These are phyloP conservation scores for Ectropis grisescens DNA, from an alignment of 1,140 invertebrate species.

Conservation along the genomic window DNA sequence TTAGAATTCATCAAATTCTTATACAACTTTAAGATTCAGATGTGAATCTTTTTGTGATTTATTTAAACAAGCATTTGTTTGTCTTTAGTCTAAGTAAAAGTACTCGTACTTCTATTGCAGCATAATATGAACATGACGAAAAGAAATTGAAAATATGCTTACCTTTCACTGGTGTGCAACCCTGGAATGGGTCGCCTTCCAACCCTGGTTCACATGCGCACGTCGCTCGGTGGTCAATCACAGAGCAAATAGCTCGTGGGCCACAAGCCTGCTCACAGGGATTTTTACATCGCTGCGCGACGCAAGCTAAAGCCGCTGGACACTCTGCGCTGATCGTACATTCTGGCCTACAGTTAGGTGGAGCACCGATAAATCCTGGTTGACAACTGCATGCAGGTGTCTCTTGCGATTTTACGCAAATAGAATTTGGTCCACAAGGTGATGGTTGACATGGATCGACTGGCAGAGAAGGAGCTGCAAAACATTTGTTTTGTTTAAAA, in stretches of 20 bases:
- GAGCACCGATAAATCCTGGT: slow-evolving; percentile 80
- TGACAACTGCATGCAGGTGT: slow-evolving; percentile 85
- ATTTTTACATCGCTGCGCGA: slow-evolving; percentile 78
- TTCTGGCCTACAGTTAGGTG: slow-evolving; percentile 85
- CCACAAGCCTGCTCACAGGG: slow-evolving; percentile 82
- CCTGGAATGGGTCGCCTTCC: slow-evolving; percentile 82
- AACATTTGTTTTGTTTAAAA: too few relatives aligned
- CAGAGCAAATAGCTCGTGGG: slow-evolving; percentile 73
- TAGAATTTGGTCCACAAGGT: slow-evolving; percentile 85
- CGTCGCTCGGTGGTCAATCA: slow-evolving; percentile 77
- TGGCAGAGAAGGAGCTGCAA: slow-evolving; percentile 25
- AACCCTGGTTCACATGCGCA: slow-evolving; percentile 78
- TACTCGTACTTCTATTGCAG: too few relatives aligned
- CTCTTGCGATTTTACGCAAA: slow-evolving; percentile 77
- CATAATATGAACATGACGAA: too few relatives aligned
- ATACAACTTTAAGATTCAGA: too few relatives aligned
- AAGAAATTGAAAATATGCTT: slow-evolving; percentile 13
- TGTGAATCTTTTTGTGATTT: too few relatives aligned
- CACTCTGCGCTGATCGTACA: slow-evolving; percentile 83
- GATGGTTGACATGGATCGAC: slow-evolving; percentile 78
- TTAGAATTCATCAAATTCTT: too few relatives aligned
- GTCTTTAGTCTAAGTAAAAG: too few relatives aligned
- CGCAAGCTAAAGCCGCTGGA: slow-evolving; percentile 77
- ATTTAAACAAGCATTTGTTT: too few relatives aligned
- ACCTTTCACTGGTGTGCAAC: slow-evolving; percentile 70